A percentile compares a stretch with the other conserved stretches of the same genome.
These are phyloP conservation scores for Tyto alba DNA, from an alignment of 2,113 vertebrate genomes.

Conservation along the genomic window DNA sequence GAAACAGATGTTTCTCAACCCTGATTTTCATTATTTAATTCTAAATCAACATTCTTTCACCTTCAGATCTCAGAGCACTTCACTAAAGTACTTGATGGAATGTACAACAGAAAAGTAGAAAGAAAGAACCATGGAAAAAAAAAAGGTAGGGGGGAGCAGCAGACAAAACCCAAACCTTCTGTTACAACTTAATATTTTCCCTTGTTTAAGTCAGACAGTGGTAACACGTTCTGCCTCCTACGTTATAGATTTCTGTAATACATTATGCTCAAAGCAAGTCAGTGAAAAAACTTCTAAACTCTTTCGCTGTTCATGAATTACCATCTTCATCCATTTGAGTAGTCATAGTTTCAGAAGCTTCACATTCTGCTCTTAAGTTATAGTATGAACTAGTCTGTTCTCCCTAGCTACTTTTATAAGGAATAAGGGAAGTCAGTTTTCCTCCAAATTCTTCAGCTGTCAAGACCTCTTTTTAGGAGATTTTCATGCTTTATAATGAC, in stretches of 20 bases:
- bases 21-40: background rate
- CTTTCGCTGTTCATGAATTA: background rate
- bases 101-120: background rate
- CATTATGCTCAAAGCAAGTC: background rate
- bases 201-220: background rate
- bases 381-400: background rate
- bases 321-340: background rate
- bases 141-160: fast-evolving
- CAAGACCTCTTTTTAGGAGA: background rate
- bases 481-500: background rate
- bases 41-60: background rate
- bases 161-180: background rate
- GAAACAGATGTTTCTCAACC: background rate
- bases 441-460: background rate
- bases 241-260: background rate
- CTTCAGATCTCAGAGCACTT: background rate
- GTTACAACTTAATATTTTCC: background rate
- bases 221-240: background rate
- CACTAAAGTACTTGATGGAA: background rate
- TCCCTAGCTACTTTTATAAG: background rate
- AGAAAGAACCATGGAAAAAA: background rate
- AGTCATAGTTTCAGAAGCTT: background rate
- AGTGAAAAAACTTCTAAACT: background rate
- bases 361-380: background rate
- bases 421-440: background rate